Base-by-base conservation (phyloP, 2,888 invertebrate species). In the Pinctada fucata region DNA sequence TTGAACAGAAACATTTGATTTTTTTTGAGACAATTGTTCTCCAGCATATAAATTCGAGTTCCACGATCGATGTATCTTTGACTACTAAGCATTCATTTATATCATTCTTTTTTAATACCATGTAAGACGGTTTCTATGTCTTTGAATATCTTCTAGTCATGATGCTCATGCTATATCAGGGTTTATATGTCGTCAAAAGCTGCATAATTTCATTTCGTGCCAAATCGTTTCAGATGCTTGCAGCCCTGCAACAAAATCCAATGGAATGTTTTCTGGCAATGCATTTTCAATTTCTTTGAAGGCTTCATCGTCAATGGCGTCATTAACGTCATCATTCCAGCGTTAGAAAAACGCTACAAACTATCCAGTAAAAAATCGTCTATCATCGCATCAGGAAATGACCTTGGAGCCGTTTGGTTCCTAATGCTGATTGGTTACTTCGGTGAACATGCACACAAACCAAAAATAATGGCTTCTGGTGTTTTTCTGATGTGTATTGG, bases 291-390 rank as follows among this genome's bases (percentile, higher is more conserved):
- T 50, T 86, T 88, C 79, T 82, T 84, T 69, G 86, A 86, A 69
- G 87, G 87, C 6, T 87, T 87, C 67, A 71, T 88, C 63, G 86
- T 87, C n/a, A 88, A 87, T 74, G 87, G 87, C 16, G 83, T 86
- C 16, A 85, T 87, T 50, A 88, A 86, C 78, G 86, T 86, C 4
- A 82, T 86, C 49, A 79, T 88, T 50, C 82, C 84, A n/a, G 84
- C 87, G 3, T 80, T 87, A 72, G 87, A 88, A 76, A 88, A 84
- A 58, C 84, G 87, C 16, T 88, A 84, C 78, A 72, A 79, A 1
- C 78, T 88, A 3, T 78, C 83, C 5, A 86, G 85, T 72, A 84
- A 85, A 0, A 79, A 81, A 13, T 86, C 86, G 0, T 85, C 86
- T 0, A 75, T 86, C 4, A 86, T 87, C n/a, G 85, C 86, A 3